Evolutionary conservation across 1,140 invertebrate species (phyloP).

Genomic region (Drosophila lacertosa): DNA sequence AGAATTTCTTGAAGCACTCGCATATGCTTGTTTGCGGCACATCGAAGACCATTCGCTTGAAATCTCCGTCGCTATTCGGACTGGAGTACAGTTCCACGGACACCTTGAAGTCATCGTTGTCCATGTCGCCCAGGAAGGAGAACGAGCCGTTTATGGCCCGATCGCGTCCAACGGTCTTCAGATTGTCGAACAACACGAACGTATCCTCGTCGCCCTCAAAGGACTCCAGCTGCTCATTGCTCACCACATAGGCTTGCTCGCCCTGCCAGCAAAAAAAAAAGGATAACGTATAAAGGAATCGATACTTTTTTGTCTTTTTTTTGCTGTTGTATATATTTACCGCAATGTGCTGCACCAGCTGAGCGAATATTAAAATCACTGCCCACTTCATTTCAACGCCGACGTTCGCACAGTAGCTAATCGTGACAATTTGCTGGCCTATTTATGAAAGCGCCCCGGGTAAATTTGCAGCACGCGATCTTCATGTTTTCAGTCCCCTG

Average conservation of each 20-base stretch:
- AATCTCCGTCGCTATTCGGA: conserved; percentile 72
- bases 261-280: conserved; percentile 26
- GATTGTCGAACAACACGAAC: conserved; percentile 52
- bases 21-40: conserved; percentile 73
- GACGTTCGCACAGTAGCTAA: neutral
- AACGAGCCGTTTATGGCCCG: conserved; percentile 67
- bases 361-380: conserved; percentile 27
- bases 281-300: too few relatives aligned
- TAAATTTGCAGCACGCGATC: conserved; percentile 43
- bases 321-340: too few relatives aligned
- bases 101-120: conserved; percentile 71
- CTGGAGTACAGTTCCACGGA: conserved; percentile 74
- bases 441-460: conserved; percentile 41
- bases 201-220: conserved; percentile 70
- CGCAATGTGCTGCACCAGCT: conserved; percentile 46
- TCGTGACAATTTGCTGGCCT: conserved; percentile 10
- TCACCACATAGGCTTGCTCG: conserved; percentile 69
- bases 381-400: conserved; percentile 54
- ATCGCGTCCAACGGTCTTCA: conserved; percentile 63
- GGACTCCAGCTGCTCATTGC: conserved; percentile 67
- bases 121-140: conserved; percentile 63
- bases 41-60: conserved; percentile 72
- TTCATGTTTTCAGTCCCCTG: conserved; percentile 36
- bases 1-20: conserved; percentile 79
- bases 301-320: too few relatives aligned